phyloP scores from a whole-genome alignment of 2,113 vertebrate genomes.

The Plecotus auritus region DNA sequence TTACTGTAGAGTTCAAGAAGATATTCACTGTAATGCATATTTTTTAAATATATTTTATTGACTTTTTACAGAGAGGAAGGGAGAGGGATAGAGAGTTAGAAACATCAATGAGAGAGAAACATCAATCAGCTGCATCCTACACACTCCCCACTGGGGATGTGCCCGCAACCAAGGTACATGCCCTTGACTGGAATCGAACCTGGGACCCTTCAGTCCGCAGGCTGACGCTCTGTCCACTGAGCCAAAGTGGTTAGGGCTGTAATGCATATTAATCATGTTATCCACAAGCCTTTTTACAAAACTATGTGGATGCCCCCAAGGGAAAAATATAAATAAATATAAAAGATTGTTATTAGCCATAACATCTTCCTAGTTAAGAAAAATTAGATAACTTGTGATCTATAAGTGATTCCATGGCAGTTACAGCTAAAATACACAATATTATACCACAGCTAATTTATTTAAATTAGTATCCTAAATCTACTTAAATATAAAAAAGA shows the following conservation, averaged over 20 bases:
- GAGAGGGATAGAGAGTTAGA: too few species aligned
- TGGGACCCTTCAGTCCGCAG: too few species aligned
- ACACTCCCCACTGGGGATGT: too few species aligned
- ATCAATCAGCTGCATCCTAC: too few species aligned
- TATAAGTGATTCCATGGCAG: slow-evolving; percentile 11
- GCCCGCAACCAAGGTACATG: too few species aligned
- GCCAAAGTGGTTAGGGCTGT: too few species aligned
- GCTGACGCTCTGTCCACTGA: too few species aligned
- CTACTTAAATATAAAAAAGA: slow-evolving; percentile 26
- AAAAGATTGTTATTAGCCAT: not conserved
- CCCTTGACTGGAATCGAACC: too few species aligned
- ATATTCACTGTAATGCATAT: not conserved
- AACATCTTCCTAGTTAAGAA: not conserved
- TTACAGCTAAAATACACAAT: slow-evolving; percentile 31
- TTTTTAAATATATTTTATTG: too few species aligned
- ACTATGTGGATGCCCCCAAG: not conserved
- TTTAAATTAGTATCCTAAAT: not conserved
- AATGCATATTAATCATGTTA: not conserved
- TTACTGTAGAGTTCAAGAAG: not conserved
- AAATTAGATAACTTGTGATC: not conserved
- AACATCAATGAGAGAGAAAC: too few species aligned
- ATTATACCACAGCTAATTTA: not conserved
- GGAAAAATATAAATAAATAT: not conserved
- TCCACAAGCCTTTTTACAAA: not conserved
- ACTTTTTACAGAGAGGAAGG: too few species aligned